Base-by-base conservation (phyloP, 2,113 vertebrate genomes). In the Empidonax traillii region DNA sequence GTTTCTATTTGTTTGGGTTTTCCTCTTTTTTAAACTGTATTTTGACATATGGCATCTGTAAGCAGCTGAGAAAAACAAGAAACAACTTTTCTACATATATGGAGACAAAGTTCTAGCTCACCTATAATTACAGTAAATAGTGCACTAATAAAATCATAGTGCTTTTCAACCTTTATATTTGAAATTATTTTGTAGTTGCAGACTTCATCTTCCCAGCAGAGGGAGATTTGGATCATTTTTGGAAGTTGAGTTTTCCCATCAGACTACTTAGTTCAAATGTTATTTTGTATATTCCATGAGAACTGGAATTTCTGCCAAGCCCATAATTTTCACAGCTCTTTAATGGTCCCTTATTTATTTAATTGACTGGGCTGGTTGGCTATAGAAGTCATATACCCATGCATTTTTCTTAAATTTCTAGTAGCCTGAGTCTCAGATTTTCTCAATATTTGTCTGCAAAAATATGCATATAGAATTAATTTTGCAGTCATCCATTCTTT, bases 191-290 rank as follows among this genome's bases (percentile, higher is more conserved):
- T 63, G 12, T 56, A 77, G 68, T 63, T 74, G 25, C 39, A 87
- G 66, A 47, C 24, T 89, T 87, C 23, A 31, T 86, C 74, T 92
- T 96, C 77, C 83, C 86, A 85, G 47, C n/a, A 97, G 95, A 96
- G 88, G 95, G 86, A 80, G 89, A 74, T 88, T 97, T 91, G 92
- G 62, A 53, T 92, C 35, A n/a, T 92, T 66, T 92, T 67, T 65
- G 78, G 43, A 93, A 88, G 17, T 13, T 6, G 4, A 67, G 27
- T 49, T 94, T 90, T 77, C 75, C 53, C 66, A 59, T 89, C 35
- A 74, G 39, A 79, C 33, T 75, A 51, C 41, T 85, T 55, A 87
- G 39, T 71, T 84, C 51, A 88, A 89, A 75, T 41, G 27, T 81
- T 84, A 49, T 20, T 90, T 91, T 84, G 41, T 78, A 7, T 90